These are phyloP conservation scores for Gobius niger DNA, from an alignment of 2,113 vertebrate genomes.

Conservation along the genomic window DNA sequence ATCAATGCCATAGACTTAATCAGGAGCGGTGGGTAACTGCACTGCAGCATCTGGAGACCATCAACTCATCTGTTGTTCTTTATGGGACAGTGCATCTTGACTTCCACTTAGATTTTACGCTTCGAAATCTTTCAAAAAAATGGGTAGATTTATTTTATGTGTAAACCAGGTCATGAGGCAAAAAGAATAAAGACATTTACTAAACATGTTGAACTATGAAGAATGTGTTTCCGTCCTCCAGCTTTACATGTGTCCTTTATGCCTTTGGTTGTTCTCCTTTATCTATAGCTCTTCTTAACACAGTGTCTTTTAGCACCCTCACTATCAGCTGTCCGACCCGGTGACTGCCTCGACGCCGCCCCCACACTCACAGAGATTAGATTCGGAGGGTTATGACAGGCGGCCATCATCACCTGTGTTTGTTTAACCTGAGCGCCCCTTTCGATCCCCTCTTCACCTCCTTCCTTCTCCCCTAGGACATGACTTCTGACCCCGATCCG, in stretches of 20 bases:
- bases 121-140: no score
- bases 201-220: no score
- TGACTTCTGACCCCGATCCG: conserved; percentile 65
- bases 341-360: conserved; percentile 15
- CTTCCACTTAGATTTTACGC: no score
- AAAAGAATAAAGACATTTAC: no score
- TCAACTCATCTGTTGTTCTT: no score
- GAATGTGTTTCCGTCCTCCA: background rate
- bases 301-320: background rate
- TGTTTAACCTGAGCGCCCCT: conserved; percentile 45
- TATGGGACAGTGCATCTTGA: no score
- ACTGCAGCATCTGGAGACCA: no score
- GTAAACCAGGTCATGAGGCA: no score
- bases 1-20: no score
- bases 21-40: no score
- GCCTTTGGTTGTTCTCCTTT: conserved; percentile 19
- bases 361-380: conserved; percentile 29
- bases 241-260: conserved; percentile 18
- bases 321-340: conserved; percentile 26
- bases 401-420: conserved; percentile 63
- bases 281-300: conserved; percentile 7
- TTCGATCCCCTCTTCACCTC: conserved; percentile 35
- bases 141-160: no score
- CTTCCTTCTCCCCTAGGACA: conserved; percentile 46
- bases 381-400: conserved; percentile 46